Evolutionary conservation across 1,140 invertebrate species (phyloP), one percentile per base, ranked within the genome.

Genomic region (Plutomurus gul): DNA sequence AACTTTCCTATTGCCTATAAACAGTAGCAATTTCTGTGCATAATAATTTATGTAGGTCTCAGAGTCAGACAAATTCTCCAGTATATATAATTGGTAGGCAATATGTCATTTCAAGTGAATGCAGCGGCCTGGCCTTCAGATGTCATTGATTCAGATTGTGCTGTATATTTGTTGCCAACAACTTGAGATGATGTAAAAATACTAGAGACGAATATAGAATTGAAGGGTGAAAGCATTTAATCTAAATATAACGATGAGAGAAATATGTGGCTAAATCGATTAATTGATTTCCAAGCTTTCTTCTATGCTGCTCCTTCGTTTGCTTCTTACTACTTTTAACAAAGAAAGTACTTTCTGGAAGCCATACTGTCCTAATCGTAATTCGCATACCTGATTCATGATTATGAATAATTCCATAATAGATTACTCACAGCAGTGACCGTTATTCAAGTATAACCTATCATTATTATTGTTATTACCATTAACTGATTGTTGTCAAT

Each of bases 291-390:
- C 56, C 56, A 65, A 33, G 56, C 56, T 65, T 65, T 65, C 56
- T 65, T 65, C 56, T 65, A 65, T 65, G 56, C 56, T 65, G 56
- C 56, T 65, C 56, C 56, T 65, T 65, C 56, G 27, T 65, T 65
- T 65, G 56, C 56, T 65, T 65, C 27, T 65, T 65, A 65, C 56
- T 65, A 30, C 18, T 25, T 65, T 33, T 33, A 33, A 33, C 25
- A 65, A 65, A 65, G 56, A 65, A 65, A 65, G 56, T 65, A 65
- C 56, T 65, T 65, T 65, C 56, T 65, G 56, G 56, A 65, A 65
- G 56, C 22, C 56, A 33, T 65, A 30, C 25, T 25, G 27, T 33
- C 18, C 30, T n/a, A 33, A 4, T 56, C 20, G 51, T 56, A 56
- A 30, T 33, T 65, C 27, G 56, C 27, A 65, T 33, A 36, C 27